Percentiles rank a stretch among this genome's conserved stretches.
Conservation (phyloP, 2,797 vertebrate species). For the Rhincodon typus region DNA sequence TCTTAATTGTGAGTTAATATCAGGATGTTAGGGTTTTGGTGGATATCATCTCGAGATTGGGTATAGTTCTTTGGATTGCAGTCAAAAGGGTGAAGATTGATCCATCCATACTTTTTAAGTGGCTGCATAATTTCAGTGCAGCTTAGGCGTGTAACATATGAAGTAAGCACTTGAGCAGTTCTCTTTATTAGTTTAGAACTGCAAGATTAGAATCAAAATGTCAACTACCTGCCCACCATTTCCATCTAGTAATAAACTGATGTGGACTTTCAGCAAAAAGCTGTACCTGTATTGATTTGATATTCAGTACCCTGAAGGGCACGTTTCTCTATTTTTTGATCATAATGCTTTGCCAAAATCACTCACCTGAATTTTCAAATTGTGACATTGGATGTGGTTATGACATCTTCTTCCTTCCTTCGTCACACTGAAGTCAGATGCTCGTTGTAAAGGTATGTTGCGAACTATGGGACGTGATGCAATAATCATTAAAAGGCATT, state of each 20-base stretch:
- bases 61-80: background rate
- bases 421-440: background rate
- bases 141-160: background rate
- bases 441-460: too few relatives aligned
- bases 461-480: background rate
- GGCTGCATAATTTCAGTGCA: background rate
- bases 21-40: background rate
- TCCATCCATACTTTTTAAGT: background rate
- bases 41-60: too few relatives aligned
- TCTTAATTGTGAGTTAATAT: background rate
- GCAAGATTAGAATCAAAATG: background rate
- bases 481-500: background rate
- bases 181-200: background rate
- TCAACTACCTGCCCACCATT: background rate
- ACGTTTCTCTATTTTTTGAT: background rate
- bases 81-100: background rate
- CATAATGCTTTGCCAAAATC: background rate
- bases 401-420: background rate
- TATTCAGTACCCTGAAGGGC: background rate
- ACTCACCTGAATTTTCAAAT: background rate
- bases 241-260: background rate
- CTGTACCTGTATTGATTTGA: background rate
- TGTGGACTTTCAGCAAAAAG: background rate
- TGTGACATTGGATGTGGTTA: background rate
- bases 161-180: background rate